Percentiles rank a stretch among this genome's conserved stretches.
phyloP scores from a whole-genome alignment of 1,140 invertebrate species.

The Araneus ventricosus region DNA sequence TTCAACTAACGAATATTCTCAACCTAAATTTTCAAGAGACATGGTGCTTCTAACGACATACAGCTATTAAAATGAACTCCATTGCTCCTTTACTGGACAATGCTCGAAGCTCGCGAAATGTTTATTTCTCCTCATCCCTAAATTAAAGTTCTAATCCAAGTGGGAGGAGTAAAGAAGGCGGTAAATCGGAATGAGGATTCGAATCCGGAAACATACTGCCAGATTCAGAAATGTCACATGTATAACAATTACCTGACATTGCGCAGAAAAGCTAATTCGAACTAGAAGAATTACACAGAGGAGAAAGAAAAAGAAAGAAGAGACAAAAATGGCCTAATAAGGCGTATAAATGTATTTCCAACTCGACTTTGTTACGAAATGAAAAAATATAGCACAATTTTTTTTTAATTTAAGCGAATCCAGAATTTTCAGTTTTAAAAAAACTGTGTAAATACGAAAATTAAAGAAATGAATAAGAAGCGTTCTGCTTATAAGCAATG shows the following conservation, averaged over 20 bases:
- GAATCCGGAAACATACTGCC: conserved; percentile 70
- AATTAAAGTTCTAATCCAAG: conserved; percentile 72
- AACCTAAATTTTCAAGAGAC: not conserved
- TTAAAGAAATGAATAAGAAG: conserved; percentile 56
- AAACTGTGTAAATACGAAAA: conserved; percentile 51
- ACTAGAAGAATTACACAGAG: not conserved
- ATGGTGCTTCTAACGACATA: not conserved
- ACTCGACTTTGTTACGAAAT: conserved; percentile 54
- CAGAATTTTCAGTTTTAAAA: conserved; percentile 19
- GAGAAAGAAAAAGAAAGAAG: not conserved
- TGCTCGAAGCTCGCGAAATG: not conserved
- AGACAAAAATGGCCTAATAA: conserved; percentile 67
- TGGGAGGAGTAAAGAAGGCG: conserved; percentile 45
- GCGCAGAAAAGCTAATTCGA: conserved; percentile 64
- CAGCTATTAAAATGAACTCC: conserved; percentile 25
- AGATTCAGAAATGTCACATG: conserved; percentile 70
- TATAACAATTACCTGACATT: conserved; percentile 74
- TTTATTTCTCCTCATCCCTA: conserved; percentile 36
- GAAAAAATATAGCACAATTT: conserved; percentile 48
- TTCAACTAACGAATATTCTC: not conserved
- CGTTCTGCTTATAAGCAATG: conserved; percentile 73
- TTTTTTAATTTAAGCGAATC: conserved; percentile 74
- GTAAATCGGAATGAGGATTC: conserved; percentile 56
- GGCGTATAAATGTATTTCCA: conserved; percentile 70
- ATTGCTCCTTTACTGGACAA: conserved; percentile 11